Base-by-base conservation (phyloP, 2,797 vertebrate species). In the Rhinogobio ventralis region DNA sequence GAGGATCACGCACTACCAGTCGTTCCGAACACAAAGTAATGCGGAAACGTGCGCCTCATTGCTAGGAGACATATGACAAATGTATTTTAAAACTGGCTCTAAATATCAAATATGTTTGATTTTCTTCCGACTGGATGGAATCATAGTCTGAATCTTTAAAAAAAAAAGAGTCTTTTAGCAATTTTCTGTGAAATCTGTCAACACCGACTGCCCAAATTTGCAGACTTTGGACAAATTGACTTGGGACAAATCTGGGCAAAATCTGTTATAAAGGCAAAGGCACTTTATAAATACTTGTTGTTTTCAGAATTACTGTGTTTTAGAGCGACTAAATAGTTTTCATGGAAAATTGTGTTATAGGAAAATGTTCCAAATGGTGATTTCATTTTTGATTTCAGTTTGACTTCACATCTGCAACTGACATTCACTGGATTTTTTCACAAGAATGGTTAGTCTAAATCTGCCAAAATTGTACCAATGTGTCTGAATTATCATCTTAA, bases 391-490 rank as follows among this genome's bases (percentile, higher is more conserved):
- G 19, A 53, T 36, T 79, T 67, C 89, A 99, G 98, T 92, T 95
- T 98, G 91, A 97, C 98, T 90, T 98, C 98, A 89, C 98, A 99
- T 94, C 94, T 99, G 80, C 98, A 99, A 91, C 96, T 99, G 91
- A 99, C 98, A 25, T 99, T 99, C 94, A 99, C 98, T 91, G 98
- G 98, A 93, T 99, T 99, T 96, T 99, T 99, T 96, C 96, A 99
- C 95, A 99, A 99, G 95, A 98, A 97, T 91, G 98, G 98, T 99
- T 95, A 87, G 97, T 94, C 86, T 69, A 30, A 25, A 77, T 5
- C 73, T 3, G 25, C 55, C 51, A 81, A 2, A 51, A 67, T 3
- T 23, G 20, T 81, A 45, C 6, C 72, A 74, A 42, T 45, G 6
- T 45, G 42, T 45, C 39, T 45, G 2, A 10, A 67, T 15, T 13